Conservation (phyloP, 2,113 vertebrate genomes). For the Cephalopterus ornatus region DNA sequence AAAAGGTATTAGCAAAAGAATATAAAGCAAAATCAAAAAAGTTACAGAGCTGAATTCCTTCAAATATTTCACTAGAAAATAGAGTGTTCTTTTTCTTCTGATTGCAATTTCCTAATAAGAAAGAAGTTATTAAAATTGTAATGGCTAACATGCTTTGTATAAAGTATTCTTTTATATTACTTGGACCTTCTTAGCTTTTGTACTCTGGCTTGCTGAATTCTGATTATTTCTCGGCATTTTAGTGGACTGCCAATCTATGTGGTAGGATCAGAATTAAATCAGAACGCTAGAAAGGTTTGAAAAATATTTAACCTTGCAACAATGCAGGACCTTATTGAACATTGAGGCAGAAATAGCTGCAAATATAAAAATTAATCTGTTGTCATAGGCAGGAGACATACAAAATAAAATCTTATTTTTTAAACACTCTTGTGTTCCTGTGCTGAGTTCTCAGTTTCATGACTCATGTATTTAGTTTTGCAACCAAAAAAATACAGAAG, state of each 20-base stretch:
- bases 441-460: neutral
- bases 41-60: neutral
- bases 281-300: neutral
- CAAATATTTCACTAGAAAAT: neutral
- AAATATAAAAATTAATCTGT: neutral
- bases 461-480: neutral
- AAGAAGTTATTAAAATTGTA: neutral
- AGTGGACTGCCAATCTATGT: neutral
- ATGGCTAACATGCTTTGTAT: neutral
- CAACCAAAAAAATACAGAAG: neutral
- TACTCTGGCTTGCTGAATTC: neutral
- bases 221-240: neutral
- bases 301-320: neutral
- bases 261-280: neutral
- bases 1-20: neutral
- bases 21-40: neutral
- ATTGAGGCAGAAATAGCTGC: neutral
- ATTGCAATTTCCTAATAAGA: neutral
- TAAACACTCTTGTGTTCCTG: neutral
- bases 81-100: neutral
- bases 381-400: neutral
- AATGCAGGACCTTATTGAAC: neutral
- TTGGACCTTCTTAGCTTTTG: neutral
- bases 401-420: neutral
- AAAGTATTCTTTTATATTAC: neutral